Conservation (phyloP, 2,797 vertebrate genomes). For the Picus viridis region DNA sequence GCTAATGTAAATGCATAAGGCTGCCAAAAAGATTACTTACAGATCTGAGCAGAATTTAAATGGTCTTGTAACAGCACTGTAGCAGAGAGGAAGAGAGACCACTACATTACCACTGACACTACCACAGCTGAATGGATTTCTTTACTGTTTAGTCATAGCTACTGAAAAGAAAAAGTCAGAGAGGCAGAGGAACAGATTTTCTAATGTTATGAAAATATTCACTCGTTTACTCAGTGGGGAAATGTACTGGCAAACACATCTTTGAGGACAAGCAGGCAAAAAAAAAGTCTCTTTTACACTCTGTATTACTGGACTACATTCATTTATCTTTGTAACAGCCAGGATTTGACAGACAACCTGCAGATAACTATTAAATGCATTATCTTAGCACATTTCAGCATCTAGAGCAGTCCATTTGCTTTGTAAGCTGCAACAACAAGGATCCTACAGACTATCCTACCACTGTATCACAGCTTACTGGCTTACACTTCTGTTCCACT, state of each 20-base stretch:
- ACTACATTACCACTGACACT: background rate
- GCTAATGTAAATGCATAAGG: slow-evolving; percentile 2
- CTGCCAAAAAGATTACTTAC: slow-evolving; percentile 2
- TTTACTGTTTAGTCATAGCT: slow-evolving; percentile 11
- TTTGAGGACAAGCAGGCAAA: background rate
- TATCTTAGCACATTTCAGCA: background rate
- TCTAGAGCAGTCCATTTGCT: background rate
- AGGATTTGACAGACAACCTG: background rate
- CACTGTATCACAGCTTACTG: accelerated
- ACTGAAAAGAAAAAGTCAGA: slow-evolving; percentile 3
- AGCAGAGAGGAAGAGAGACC: background rate
- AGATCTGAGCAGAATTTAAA: slow-evolving; percentile 20
- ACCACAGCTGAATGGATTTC: slow-evolving; percentile 1
- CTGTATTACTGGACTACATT: background rate
- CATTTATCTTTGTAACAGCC: background rate
- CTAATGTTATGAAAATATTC: slow-evolving; percentile 3
- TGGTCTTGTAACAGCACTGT: background rate
- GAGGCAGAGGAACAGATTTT: background rate
- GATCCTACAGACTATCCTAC: background rate
- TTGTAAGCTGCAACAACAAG: background rate
- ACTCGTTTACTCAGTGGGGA: background rate
- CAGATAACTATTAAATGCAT: background rate
- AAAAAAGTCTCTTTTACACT: background rate
- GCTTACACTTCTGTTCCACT: background rate
- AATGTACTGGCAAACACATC: background rate